Conservation (phyloP, 2,888 invertebrate genomes). For the Acanthosoma haemorrhoidale region DNA sequence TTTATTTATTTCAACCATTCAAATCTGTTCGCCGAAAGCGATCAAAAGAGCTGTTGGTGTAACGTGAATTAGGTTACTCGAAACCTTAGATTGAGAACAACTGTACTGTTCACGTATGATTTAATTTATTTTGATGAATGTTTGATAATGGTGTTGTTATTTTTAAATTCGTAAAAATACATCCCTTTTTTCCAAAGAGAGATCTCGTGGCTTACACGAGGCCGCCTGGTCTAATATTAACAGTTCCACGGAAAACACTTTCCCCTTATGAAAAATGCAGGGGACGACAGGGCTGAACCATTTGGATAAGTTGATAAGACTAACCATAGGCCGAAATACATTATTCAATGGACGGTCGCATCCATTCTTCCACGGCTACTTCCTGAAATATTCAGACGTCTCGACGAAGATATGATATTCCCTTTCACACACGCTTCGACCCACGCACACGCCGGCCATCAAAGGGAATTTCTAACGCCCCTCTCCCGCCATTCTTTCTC, state of each 20-base stretch:
- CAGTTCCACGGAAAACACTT: background rate
- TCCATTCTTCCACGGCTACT: background rate
- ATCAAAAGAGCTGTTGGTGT: too few relatives aligned
- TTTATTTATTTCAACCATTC: too few relatives aligned
- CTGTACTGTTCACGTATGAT: too few relatives aligned
- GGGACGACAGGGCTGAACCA: background rate
- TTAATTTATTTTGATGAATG: too few relatives aligned
- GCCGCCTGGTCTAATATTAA: background rate
- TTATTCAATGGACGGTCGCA: background rate
- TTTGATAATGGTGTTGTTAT: too few relatives aligned
- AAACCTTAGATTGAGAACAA: too few relatives aligned
- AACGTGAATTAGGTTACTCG: too few relatives aligned
- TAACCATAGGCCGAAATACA: background rate
- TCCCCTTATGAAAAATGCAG: background rate
- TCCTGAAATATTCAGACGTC: background rate
- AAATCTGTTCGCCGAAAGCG: too few relatives aligned
- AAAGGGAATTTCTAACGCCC: background rate
- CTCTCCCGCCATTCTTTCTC: background rate
- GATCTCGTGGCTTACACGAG: too few relatives aligned
- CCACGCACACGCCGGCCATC: slow-evolving; percentile 1
- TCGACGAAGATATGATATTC: slow-evolving; percentile 12
- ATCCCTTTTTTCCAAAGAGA: too few relatives aligned
- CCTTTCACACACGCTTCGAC: slow-evolving; percentile 21
- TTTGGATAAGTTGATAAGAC: slow-evolving; percentile 14
- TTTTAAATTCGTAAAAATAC: too few relatives aligned